Base-by-base conservation (phyloP, 2,888 invertebrate species). In the Parnassius glacialis region DNA sequence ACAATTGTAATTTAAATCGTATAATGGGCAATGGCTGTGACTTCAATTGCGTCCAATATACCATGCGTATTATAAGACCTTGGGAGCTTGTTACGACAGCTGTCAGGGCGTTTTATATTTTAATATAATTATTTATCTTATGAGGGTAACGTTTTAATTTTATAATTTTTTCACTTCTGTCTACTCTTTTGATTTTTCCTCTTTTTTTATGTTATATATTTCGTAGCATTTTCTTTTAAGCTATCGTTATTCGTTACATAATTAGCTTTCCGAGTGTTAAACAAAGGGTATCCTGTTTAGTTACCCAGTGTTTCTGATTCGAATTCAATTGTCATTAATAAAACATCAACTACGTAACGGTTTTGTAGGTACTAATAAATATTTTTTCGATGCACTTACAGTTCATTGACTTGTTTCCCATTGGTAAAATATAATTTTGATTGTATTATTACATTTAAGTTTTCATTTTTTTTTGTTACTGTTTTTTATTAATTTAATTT, bases 1-100 rank as follows among this genome's bases (percentile, higher is more conserved):
- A 45, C 45, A 45, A 47, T 11, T 13, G n/a, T 55, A 41, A 16
- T 57, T 51, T 43, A 20, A 10, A 10, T 68, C 66, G 66, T 68
- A 74, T 72, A 72, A 76, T 77, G 75, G 75, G 79, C 80, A 81
- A 73, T 75, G 66, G 66, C 65, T 71, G 72, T 80, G 78, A 84
- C 79, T 79, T 79, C 76, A 78, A 76, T 68, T 54, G 56, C 41
- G 61, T 64, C 65, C 71, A 71, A 70, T 69, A 70, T 68, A 67
- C 69, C 68, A 65, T 59, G 64, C 61, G 66, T 68, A n/a, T 56
- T 9, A 16, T 7, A 66, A 66, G 70, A 61, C 71, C 70, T 73
- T 74, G 76, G 65, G 66, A 66, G 52, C 61, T 67, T 67, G 64
- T 70, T 70, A 67, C 64, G 64, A 58, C 65, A 63, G 54, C 61